These are phyloP conservation scores for Lagria hirta DNA, from an alignment of 2,888 invertebrate species.

Conservation along the genomic window DNA sequence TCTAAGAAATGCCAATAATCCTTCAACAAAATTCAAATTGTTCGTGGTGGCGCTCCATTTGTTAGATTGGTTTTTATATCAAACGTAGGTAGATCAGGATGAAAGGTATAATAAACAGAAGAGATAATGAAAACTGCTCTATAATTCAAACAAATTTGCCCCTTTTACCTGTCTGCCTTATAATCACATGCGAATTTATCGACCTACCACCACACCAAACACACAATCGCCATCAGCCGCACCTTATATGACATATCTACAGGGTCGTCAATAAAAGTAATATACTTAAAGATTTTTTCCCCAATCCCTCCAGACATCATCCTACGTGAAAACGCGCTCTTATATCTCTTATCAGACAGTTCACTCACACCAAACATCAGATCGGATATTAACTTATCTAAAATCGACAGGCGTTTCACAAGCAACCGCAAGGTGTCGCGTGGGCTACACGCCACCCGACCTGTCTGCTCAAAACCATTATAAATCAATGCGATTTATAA, in stretches of 20 bases:
- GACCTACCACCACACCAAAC: slow-evolving; percentile 2
- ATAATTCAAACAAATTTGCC: too few relatives aligned
- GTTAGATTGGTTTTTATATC: too few relatives aligned
- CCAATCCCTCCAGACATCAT: slow-evolving; percentile 23
- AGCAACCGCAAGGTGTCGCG: slow-evolving; percentile 36
- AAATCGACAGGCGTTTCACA: slow-evolving; percentile 34
- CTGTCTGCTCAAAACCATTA: slow-evolving; percentile 20
- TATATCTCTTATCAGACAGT: slow-evolving; percentile 32
- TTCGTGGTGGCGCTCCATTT: too few relatives aligned
- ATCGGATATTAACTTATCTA: slow-evolving; percentile 42
- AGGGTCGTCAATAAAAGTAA: too few relatives aligned
- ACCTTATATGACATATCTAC: slow-evolving; percentile 6
- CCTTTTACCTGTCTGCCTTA: too few relatives aligned
- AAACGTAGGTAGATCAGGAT: too few relatives aligned
- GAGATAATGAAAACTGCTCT: too few relatives aligned
- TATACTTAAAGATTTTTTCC: slow-evolving; percentile 13
- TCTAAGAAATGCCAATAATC: too few relatives aligned
- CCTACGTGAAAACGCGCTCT: slow-evolving; percentile 18
- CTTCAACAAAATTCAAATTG: too few relatives aligned
- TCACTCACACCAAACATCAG: slow-evolving; percentile 28
- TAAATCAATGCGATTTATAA: slow-evolving; percentile 30
- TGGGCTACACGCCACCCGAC: slow-evolving; percentile 32
- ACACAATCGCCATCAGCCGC: too few relatives aligned
- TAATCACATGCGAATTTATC: slow-evolving; percentile 8
- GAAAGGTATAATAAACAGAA: too few relatives aligned